Evolutionary conservation across 2,888 invertebrate genomes (phyloP), one percentile per base, ranked within the genome.

Genomic region (Apotomis capreana): DNA sequence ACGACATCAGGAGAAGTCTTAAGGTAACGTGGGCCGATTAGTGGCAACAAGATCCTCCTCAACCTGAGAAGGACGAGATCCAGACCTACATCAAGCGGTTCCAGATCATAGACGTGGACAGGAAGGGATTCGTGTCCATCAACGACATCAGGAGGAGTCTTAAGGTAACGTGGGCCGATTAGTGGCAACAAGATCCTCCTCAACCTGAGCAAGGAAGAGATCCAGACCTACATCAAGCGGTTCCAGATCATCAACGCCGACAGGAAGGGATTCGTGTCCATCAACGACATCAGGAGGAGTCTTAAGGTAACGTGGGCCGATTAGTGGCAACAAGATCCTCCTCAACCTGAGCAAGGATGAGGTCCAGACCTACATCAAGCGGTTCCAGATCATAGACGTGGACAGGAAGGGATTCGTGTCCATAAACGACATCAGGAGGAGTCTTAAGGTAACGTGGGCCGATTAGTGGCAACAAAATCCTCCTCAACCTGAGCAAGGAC

Each of bases 371-470:
- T 99, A 98, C 89, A 97, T 98, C 82, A 98, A 98, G 84, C 95
- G 99, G 73, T 99, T 99, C 96, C 96, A 98, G 88, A 95, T 97
- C 80, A 97, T 99, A 78, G 99, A 99, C 93, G 96, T 96, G 81
- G 99, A 99, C 84, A 96, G 97, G 84, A 99, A 99, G 89, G 99
- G 99, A 79, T 99, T 97, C 90, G 98, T 99, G 74, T 99, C 99
- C 37, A 97, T 99, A 81, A 99, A 98, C 87, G 99, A 99, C 87
- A 97, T 99, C 78, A 94, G 99, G 78, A 95, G 97, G 84, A 98
- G 98, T 87, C 95, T 99, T 74, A 99, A 99, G 97, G 99, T 99
- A 79, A 58, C 46, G 68, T 60, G 36, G 69, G 37, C 46, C 12
- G 4, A 44, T 51, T 4, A 64, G 97, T 69, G 95, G 96, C 84